phyloP scores from a whole-genome alignment of 2,113 vertebrate genomes.

The Sapajus apella region DNA sequence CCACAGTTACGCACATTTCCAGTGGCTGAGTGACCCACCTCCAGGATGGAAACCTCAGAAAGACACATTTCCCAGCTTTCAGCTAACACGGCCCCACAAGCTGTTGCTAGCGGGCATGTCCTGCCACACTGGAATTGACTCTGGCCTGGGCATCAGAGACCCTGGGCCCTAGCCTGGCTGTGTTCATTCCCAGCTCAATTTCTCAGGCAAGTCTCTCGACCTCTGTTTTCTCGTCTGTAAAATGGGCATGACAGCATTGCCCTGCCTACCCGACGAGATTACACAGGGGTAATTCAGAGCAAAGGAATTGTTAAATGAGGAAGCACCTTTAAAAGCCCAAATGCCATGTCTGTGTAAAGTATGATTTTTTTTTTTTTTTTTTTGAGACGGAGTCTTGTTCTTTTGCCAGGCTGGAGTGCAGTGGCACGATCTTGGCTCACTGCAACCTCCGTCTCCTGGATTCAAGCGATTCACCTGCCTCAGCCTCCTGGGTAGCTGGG shows the following conservation, averaged over 20 bases:
- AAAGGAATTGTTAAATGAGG: background rate
- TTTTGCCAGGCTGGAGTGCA: too few relatives aligned
- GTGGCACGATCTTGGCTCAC: too few relatives aligned
- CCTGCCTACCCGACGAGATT: background rate
- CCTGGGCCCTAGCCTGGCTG: too few relatives aligned
- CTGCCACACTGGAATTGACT: background rate
- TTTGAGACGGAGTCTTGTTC: too few relatives aligned
- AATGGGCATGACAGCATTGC: background rate
- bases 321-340: background rate
- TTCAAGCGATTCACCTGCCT: too few relatives aligned
- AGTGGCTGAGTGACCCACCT: background rate
- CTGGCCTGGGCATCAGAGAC: background rate
- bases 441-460: too few relatives aligned
- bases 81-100: rapidly evolving
- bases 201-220: background rate
- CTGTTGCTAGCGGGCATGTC: too few relatives aligned
- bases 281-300: background rate
- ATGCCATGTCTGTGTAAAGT: background rate
- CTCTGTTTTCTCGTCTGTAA: background rate
- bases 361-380: too few relatives aligned
- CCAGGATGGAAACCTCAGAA: background rate
- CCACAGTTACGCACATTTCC: rapidly evolving
- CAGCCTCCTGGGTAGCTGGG: too few relatives aligned
- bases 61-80: background rate
- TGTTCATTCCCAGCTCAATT: background rate